These are phyloP conservation scores for Drosophila tristis DNA, from an alignment of 1,140 invertebrate genomes.

Conservation along the genomic window DNA sequence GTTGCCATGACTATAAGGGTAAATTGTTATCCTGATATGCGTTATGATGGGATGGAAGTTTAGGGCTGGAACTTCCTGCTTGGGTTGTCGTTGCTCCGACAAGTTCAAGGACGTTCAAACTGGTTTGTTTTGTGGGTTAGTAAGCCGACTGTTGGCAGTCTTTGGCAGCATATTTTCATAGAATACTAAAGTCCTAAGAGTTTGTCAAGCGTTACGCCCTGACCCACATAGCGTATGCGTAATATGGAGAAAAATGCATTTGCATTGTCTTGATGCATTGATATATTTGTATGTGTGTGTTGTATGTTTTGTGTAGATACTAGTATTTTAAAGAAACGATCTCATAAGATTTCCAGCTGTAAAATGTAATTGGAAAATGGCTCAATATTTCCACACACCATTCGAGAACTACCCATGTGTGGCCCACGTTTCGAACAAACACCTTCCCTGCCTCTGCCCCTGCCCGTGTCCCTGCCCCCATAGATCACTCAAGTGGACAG, in stretches of 20 bases:
- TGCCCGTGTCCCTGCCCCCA: constrained; percentile 17
- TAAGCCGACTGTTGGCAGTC: not conserved
- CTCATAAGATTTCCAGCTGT: constrained; percentile 66
- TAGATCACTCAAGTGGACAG: constrained; percentile 65
- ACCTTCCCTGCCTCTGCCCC: no score
- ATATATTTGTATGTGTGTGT: no score
- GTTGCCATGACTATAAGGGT: constrained; percentile 64
- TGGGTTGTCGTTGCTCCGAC: constrained; percentile 30
- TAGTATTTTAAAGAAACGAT: constrained; percentile 5
- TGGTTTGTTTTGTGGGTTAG: not conserved
- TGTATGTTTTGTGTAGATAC: not conserved
- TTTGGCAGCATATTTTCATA: constrained; percentile 9
- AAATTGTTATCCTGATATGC: constrained; percentile 71
- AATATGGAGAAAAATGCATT: constrained; percentile 42
- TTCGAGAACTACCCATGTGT: constrained; percentile 29
- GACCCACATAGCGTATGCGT: constrained; percentile 58
- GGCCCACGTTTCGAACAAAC: constrained; percentile 40
- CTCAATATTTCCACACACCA: constrained; percentile 46
- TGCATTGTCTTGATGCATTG: constrained; percentile 37
- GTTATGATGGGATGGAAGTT: constrained; percentile 11
- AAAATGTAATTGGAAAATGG: constrained; percentile 45
- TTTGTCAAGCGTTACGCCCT: constrained; percentile 48
- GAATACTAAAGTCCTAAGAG: constrained; percentile 13
- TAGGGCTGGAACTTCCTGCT: constrained; percentile 30
- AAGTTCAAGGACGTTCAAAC: constrained; percentile 78